Evolutionary conservation across 92 coral and sea anemone genomes (phyloP), one percentile per base, ranked within the genome.

Genomic region (Ricordea florida): DNA sequence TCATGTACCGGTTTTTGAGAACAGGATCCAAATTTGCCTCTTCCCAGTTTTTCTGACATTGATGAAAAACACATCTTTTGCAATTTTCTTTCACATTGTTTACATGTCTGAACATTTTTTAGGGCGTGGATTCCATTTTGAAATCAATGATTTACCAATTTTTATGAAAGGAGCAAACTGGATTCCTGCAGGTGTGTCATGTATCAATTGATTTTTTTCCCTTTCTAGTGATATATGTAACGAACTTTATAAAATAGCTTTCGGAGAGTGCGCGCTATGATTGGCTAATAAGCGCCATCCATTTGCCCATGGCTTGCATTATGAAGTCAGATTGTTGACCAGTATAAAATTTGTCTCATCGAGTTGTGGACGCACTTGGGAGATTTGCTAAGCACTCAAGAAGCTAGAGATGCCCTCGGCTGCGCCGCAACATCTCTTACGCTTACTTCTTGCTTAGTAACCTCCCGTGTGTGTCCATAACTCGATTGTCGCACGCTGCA

Each of bases 171-270:
- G 98, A 53, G 98, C 98, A 3, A 94, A 94, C 72, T 94, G 98
- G 98, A 89, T 94, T 52, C 97, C 98, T 36, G 98, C 92, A 85
- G 98, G 98, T 94, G 43, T 8, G n/a, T n/a, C n/a, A n/a, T n/a
- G n/a, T n/a, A n/a, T n/a, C 10, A 11, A 21, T 11, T 49, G 57
- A 49, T 49, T 13, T 11, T 49, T 13, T 13, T 49, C n/a, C 8
- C 18, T 49, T n/a, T n/a, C n/a, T n/a, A n/a, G n/a, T n/a, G n/a
- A n/a, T n/a, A n/a, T n/a, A 38, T 38, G 45, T 9, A 38, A 9
- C 9, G 45, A 9, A 38, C 9, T 9, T 9, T 9, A 9, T 9
- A 38, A 9, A n/a, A 38, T 38, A n/a, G 45, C 45, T 38, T 9
- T 38, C n/a, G 45, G 45, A n/a, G n/a, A n/a, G n/a, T n/a, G n/a